Percentiles rank a stretch among this genome's conserved stretches.
phyloP scores from a whole-genome alignment of 2,113 vertebrate species.

The Lycocorax pyrrhopterus region DNA sequence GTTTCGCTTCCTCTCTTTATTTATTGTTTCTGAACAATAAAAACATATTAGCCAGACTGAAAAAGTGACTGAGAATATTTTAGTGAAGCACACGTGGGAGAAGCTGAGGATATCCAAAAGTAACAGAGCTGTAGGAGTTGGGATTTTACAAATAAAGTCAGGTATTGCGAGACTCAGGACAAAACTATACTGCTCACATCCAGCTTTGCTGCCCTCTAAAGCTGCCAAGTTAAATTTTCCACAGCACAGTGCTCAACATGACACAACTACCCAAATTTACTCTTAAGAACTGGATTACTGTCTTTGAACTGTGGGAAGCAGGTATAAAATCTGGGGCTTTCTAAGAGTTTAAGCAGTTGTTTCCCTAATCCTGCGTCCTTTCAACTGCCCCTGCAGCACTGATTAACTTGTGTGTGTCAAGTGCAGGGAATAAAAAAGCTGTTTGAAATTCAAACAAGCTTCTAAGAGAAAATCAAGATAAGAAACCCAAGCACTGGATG shows the following conservation, averaged over 20 bases:
- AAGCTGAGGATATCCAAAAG: background rate
- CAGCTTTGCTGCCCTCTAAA: background rate
- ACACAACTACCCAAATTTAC: background rate
- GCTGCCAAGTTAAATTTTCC: background rate
- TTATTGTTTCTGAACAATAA: background rate
- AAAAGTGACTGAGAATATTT: background rate
- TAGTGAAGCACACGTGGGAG: background rate
- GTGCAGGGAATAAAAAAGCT: background rate
- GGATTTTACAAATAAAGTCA: background rate
- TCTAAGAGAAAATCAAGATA: constrained; percentile 29
- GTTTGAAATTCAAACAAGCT: constrained; percentile 40
- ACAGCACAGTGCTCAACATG: background rate
- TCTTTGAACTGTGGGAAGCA: background rate
- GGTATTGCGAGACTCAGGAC: background rate
- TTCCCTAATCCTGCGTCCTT: background rate
- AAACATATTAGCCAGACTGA: background rate
- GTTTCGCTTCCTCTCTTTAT: background rate
- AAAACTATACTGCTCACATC: background rate
- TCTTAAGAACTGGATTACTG: background rate
- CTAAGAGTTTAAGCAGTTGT: background rate
- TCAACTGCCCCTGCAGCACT: background rate
- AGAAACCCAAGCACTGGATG: background rate
- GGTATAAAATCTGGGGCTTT: background rate
- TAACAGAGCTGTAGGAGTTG: background rate
- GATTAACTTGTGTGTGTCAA: background rate